A percentile compares a stretch with the other conserved stretches of the same genome.
Conservation (phyloP, 1,140 invertebrate genomes). For the Drosophila tani region DNA sequence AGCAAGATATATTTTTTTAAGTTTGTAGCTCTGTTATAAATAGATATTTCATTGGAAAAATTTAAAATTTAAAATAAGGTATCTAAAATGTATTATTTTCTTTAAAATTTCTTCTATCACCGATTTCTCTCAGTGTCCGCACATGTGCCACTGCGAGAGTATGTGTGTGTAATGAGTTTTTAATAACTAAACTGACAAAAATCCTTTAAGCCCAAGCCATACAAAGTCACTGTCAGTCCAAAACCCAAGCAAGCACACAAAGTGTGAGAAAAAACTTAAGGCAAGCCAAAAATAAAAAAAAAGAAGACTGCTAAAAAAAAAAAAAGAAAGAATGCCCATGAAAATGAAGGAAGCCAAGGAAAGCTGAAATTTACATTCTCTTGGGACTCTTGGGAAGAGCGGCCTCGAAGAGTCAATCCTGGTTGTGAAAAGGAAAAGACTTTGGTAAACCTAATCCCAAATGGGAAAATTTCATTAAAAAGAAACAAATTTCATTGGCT, state of each 20-base stretch:
- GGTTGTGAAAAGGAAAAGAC: conserved; percentile 3
- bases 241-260: conserved; percentile 8
- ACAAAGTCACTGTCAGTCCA: conserved; percentile 38
- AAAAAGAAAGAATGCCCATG: not conserved
- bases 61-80: no score
- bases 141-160: not conserved
- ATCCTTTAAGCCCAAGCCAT: conserved; percentile 67
- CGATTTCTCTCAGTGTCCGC: not conserved
- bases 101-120: not conserved
- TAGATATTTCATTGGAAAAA: no score
- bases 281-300: conserved; percentile 6
- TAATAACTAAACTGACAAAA: conserved; percentile 80
- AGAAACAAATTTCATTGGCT: not conserved
- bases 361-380: conserved; percentile 45
- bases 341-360: not conserved
- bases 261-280: conserved; percentile 4
- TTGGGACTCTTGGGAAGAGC: conserved; percentile 13
- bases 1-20: not conserved
- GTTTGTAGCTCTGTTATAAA: no score
- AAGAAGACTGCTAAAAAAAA: not conserved
- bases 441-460: conserved; percentile 23
- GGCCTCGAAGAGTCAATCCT: conserved; percentile 30
- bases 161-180: conserved; percentile 67
- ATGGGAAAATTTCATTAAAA: conserved; percentile 20
- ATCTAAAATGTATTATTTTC: not conserved